phyloP scores from a whole-genome alignment of 2,113 vertebrate genomes.

The Vombatus ursinus region DNA sequence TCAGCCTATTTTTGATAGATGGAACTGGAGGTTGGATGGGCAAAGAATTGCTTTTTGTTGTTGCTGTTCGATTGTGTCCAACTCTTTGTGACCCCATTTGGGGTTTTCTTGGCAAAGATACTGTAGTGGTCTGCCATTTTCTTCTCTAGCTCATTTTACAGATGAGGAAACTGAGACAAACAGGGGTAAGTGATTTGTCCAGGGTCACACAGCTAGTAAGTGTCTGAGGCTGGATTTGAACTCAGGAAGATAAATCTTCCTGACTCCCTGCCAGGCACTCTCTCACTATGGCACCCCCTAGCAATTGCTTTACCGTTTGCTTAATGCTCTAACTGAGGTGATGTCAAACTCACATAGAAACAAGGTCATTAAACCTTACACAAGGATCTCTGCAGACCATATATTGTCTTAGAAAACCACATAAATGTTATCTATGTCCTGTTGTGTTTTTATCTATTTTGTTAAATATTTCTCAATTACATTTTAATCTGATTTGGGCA shows the following conservation, averaged over 20 bases:
- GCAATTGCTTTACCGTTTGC: not conserved
- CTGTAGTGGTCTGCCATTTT: not conserved
- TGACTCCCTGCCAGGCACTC: too few relatives aligned
- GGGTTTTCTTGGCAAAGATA: not conserved
- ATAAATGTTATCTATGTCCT: not conserved
- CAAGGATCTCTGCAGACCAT: not conserved
- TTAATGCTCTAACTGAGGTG: not conserved
- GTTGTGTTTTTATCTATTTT: not conserved
- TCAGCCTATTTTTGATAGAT: not conserved
- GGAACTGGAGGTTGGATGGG: not conserved
- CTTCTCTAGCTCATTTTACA: not conserved
- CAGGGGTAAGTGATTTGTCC: not conserved
- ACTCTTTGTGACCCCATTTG: not conserved
- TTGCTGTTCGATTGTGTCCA: not conserved
- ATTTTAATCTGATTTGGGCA: not conserved
- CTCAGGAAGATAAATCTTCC: too few relatives aligned
- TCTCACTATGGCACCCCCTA: too few relatives aligned
- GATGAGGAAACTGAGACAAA: not conserved
- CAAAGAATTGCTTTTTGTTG: not conserved
- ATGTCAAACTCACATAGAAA: too few relatives aligned
- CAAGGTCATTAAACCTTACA: not conserved
- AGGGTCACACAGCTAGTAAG: not conserved
- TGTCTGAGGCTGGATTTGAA: not conserved
- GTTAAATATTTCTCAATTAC: not conserved
- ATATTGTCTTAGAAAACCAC: not conserved